A percentile compares a stretch with the other conserved stretches of the same genome.
These are phyloP conservation scores for Kryptolebias ocellatus DNA, from an alignment of 2,797 vertebrate species.

Conservation along the genomic window DNA sequence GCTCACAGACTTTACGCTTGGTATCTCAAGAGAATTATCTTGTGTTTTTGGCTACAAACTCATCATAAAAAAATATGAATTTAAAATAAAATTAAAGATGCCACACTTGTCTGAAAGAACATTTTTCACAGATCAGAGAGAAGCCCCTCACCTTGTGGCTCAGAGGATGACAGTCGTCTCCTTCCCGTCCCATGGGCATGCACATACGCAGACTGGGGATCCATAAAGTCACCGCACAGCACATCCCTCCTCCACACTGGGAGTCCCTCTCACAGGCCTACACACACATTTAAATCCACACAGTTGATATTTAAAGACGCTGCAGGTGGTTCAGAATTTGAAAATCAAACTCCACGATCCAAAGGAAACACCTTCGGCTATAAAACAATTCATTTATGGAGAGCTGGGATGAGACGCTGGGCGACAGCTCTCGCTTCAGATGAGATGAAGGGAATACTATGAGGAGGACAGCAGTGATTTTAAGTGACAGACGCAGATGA, in stretches of 20 bases:
- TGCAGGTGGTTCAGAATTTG: background rate
- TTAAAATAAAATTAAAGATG: no score
- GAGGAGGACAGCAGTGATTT: slow-evolving; percentile 47
- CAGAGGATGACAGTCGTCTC: slow-evolving; percentile 92
- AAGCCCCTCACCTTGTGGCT: slow-evolving; percentile 87
- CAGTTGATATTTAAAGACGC: background rate
- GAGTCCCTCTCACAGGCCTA: slow-evolving; percentile 91
- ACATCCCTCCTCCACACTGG: slow-evolving; percentile 90
- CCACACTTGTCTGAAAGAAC: no score
- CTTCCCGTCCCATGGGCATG: slow-evolving; percentile 87
- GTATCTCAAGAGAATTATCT: no score
- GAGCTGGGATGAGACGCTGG: slow-evolving; percentile 23
- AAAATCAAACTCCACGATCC: background rate
- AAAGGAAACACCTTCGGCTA: background rate
- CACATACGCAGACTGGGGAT: slow-evolving; percentile 92
- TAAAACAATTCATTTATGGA: background rate
- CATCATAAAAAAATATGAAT: no score
- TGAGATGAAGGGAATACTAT: slow-evolving; percentile 32
- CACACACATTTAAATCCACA: slow-evolving; percentile 49
- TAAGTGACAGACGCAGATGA: slow-evolving; percentile 51
- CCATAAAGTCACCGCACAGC: slow-evolving; percentile 95
- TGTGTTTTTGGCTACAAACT: no score
- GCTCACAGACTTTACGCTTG: no score
- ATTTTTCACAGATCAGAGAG: background rate
- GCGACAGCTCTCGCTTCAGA: slow-evolving; percentile 51